Evolutionary conservation across 92 coral and sea anemone genomes (phyloP).

Genomic region (Ricordea florida): DNA sequence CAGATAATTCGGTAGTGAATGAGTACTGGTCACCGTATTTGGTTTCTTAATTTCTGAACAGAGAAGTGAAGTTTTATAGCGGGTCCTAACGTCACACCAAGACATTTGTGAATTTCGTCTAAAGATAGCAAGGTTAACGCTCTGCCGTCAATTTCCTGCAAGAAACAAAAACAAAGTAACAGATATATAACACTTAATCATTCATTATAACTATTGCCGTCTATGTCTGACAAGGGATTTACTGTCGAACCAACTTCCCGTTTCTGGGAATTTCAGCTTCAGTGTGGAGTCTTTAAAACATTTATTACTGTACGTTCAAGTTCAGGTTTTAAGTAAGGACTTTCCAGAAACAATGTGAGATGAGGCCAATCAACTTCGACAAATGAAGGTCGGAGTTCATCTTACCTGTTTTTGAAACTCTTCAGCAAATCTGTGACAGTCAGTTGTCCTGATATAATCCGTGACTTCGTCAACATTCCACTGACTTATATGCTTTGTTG

Average conservation of each 20-base stretch:
- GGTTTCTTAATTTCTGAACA: conserved; percentile 66
- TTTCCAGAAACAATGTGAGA: too few relatives aligned
- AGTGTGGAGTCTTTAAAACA: too few relatives aligned
- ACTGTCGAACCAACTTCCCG: too few relatives aligned
- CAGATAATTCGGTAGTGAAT: neutral
- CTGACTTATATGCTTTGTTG: conserved; percentile 52
- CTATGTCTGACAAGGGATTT: too few relatives aligned
- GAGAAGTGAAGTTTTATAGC: conserved; percentile 83
- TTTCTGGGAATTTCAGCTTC: too few relatives aligned
- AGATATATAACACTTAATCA: too few relatives aligned
- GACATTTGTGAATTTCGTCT: conserved; percentile 87
- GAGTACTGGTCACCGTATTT: conserved; percentile 2
- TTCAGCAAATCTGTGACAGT: conserved; percentile 63
- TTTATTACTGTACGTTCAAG: too few relatives aligned
- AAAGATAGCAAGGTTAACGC: conserved; percentile 78
- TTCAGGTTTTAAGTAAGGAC: too few relatives aligned
- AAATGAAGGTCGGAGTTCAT: too few relatives aligned
- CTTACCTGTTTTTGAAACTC: conserved; percentile 79
- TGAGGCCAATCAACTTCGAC: too few relatives aligned
- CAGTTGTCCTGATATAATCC: conserved; percentile 65
- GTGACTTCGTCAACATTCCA: conserved; percentile 75
- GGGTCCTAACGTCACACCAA: conserved; percentile 85
- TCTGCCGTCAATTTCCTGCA: conserved; percentile 87
- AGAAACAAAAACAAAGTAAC: neutral
- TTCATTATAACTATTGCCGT: too few relatives aligned